A percentile compares a stretch with the other conserved stretches of the same genome.
phyloP scores from a whole-genome alignment of 92 coral and sea anemone genomes.

The Palythoa heliodiscus region DNA sequence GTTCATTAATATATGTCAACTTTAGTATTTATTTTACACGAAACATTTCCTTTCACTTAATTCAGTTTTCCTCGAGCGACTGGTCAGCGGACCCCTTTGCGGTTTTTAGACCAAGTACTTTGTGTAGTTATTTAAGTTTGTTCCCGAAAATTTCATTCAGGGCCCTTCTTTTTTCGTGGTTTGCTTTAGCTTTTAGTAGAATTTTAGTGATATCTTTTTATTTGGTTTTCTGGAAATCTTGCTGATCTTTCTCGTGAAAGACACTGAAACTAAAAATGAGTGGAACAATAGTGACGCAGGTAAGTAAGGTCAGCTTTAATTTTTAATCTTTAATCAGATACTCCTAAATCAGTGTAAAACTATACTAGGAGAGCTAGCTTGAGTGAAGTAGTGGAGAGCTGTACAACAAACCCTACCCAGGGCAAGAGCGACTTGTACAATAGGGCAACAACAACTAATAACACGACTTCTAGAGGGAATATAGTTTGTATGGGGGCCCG shows the following conservation, averaged over 20 bases:
- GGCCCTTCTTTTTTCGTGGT: background rate
- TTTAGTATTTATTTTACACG: too few relatives aligned
- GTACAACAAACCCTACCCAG: too few relatives aligned
- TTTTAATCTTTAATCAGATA: too few relatives aligned
- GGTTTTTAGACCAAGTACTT: background rate
- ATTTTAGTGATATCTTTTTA: background rate
- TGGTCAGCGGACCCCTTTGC: background rate
- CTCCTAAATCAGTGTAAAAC: too few relatives aligned
- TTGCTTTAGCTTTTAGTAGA: background rate
- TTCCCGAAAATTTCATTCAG: too few relatives aligned
- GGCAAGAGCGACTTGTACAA: too few relatives aligned
- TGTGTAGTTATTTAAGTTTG: background rate
- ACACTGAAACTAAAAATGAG: background rate
- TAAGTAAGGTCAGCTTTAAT: too few relatives aligned
- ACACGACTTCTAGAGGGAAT: background rate
- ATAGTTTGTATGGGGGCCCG: too few relatives aligned
- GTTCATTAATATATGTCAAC: background rate
- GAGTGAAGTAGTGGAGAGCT: too few relatives aligned
- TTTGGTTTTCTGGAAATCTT: background rate
- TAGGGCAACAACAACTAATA: too few relatives aligned
- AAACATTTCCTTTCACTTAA: too few relatives aligned
- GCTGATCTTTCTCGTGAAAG: background rate
- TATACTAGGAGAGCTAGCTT: too few relatives aligned
- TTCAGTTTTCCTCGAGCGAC: background rate
- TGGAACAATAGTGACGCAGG: slow-evolving; percentile 38